Base-by-base conservation (phyloP, 2,797 vertebrate genomes). In the Graptemys geographica region DNA sequence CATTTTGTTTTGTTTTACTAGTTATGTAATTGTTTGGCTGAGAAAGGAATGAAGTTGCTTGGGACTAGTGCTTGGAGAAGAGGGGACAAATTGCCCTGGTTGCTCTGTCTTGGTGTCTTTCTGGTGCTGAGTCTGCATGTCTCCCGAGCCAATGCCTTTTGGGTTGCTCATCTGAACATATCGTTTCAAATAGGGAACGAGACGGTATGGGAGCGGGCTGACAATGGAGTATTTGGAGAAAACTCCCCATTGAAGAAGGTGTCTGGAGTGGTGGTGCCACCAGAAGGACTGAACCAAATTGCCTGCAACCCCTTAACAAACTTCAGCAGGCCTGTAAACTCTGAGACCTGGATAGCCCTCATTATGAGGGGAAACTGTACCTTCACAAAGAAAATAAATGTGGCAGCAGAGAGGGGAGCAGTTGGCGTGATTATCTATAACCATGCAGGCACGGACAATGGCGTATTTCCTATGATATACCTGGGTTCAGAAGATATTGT, bases 111-210 rank as follows among this genome's bases (percentile, higher is more conserved):
- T 47, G 53, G 88, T 80, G 44, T 97, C 86, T 82, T 94, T 80
- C 89, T 97, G 88, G 91, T 97, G 12, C 27, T 95, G 16, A 79
- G 76, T 90, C 84, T 91, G 83, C 92, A 90, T 44, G 90, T 81
- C 47, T 97, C 90, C 19, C 33, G 27, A 69, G 88, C 94, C 2
- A 62, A 44, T 4, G 91, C 86, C 12, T 59, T 96, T 59, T 96
- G 96, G 97, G 87, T 93, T 15, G 95, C 97, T 16, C 96, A 95
- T 69, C 96, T 96, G 94, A 98, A 96, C 65, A 81, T 98, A 90
- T 97, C 97, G 0, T 97, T 97, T 90, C 93, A 91, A 1, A 72
- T 91, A 3, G 92, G 91, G 51, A 96, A 97, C 76, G 95, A 44
- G 12, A 93, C 97, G 7, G 19, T 87, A 76, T 97, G 94, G 78